Conservation (phyloP, 2,113 vertebrate species). For the Circaetus gallicus region DNA sequence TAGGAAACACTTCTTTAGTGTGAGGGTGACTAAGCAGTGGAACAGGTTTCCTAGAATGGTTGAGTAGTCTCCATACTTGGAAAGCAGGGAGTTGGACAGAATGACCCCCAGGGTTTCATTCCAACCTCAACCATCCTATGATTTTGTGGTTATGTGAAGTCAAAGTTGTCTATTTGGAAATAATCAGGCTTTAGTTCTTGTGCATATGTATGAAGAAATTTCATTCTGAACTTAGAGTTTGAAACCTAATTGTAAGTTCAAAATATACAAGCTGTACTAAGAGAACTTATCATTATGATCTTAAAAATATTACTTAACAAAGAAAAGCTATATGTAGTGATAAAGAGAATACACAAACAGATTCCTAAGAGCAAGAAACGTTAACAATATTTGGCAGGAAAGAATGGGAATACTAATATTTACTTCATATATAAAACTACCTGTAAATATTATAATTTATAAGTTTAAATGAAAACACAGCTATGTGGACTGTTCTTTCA, state of each 20-base stretch:
- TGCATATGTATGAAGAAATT: neutral
- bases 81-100: neutral
- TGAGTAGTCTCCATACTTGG: neutral
- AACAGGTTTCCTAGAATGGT: neutral
- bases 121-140: neutral
- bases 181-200: neutral
- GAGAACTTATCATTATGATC: neutral
- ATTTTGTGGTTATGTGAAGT: neutral
- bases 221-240: neutral
- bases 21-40: neutral
- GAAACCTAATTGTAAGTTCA: neutral
- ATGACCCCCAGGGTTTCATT: neutral
- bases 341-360: neutral
- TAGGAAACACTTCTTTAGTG: neutral
- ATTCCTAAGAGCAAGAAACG: neutral
- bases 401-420: neutral
- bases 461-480: neutral
- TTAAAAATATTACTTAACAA: neutral
- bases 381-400: neutral
- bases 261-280: neutral
- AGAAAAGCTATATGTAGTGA: neutral
- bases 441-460: neutral
- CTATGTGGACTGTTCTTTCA: neutral
- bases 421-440: neutral
- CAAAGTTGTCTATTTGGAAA: neutral